These are phyloP conservation scores for Brachyrhaphis roseni DNA, from an alignment of 2,797 vertebrate species.

Conservation along the genomic window DNA sequence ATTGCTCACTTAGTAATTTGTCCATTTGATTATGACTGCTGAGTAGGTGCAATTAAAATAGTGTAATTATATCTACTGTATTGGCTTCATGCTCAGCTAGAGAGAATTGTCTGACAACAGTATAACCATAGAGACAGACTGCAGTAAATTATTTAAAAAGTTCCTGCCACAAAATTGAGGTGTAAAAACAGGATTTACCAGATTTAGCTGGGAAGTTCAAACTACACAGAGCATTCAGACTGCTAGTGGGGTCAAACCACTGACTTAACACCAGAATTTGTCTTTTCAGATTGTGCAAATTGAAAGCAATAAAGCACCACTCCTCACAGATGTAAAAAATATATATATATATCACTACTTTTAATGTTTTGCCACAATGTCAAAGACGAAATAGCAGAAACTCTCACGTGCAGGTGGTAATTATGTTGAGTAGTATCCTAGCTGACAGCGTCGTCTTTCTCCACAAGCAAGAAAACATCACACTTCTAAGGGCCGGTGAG, in stretches of 20 bases:
- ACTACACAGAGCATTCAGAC: conserved; percentile 26
- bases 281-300: conserved; percentile 55
- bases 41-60: conserved; percentile 74
- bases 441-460: conserved; percentile 52
- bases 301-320: conserved; percentile 54
- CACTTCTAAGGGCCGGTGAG: conserved; percentile 65
- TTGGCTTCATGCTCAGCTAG: conserved; percentile 51
- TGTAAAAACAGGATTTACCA: conserved; percentile 53
- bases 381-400: conserved; percentile 58
- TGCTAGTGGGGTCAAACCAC: conserved; percentile 38
- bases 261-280: conserved; percentile 35
- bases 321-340: conserved; percentile 33
- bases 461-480: conserved; percentile 58
- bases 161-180: conserved; percentile 61
- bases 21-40: conserved; percentile 72
- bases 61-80: conserved; percentile 72
- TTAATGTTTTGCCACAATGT: conserved; percentile 38
- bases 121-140: conserved; percentile 30
- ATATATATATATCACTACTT: conserved; percentile 4
- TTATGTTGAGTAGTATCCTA: conserved; percentile 59
- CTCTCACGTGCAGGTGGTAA: conserved; percentile 40
- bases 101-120: conserved; percentile 47
- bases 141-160: conserved; percentile 50
- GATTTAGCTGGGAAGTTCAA: conserved; percentile 47
- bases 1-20: conserved; percentile 73